Evolutionary conservation across 1,140 invertebrate species (phyloP), one percentile per base, ranked within the genome.

Genomic region (Drosophila arizonae): DNA sequence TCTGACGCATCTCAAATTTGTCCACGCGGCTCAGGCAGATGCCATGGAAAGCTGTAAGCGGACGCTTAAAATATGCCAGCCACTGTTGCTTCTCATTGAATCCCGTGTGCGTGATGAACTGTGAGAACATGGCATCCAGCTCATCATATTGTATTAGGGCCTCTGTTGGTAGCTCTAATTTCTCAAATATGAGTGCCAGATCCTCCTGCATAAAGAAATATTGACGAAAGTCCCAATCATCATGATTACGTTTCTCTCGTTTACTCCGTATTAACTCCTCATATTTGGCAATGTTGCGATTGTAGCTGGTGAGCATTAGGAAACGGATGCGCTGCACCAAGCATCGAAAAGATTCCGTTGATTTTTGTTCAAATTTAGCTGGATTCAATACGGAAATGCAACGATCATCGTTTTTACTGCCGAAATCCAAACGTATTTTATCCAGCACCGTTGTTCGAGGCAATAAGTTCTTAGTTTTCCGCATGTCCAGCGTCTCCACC

Each of bases 81-180:
- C 97, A 98, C 63, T 94, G 94, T 67, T 96, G 95, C 90, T 94
- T 95, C 76, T 96, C 96, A 87, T 96, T 96, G 72, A 96, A 94
- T 90, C 96, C 95, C 50, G 97, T 97, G 93, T 98, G 98, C 64
- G 98, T 94, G 43, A 99, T 95, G 93, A 98, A 99, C 93, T 99
- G 98, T 10, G 98, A 98, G 92, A 99, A 99, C 55, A 99, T 94
- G 60, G 98, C 98, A 94, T 99, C 98, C 77, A 99, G 93, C 93
- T 99, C 98, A 93, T 99, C 98, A 93, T 99, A 99, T 88, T 99
- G 98, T 52, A 99, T 96, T 67, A 99, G 92, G 26, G 98, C 97
- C 93, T 99, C 98, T 81, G 98, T 97, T 92, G 96, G 95, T 54
- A 99, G 93, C 65, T 97, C 97, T 69, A 99, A 92, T 95, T 98